Evolutionary conservation across 2,888 invertebrate species (phyloP).

Genomic region (Rhagophthalmus giganteus): DNA sequence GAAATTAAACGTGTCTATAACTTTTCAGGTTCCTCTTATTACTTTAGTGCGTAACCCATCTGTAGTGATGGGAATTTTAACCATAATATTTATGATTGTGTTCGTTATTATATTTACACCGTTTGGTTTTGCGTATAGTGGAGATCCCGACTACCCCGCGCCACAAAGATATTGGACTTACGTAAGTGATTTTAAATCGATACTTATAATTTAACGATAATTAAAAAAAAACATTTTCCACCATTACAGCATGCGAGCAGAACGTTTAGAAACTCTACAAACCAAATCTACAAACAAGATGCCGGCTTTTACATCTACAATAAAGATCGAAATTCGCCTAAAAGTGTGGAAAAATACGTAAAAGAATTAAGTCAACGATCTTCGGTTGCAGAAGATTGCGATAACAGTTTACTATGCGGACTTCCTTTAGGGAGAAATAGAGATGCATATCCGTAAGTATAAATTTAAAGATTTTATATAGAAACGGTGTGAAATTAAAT

Average conservation of each 20-base stretch:
- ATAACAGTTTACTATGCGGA: conserved; percentile 42
- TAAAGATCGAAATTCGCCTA: conserved; percentile 50
- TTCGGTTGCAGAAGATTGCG: conserved; percentile 6
- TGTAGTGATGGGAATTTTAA: conserved; percentile 38
- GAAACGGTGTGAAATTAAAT: not conserved
- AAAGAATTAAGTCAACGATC: not conserved
- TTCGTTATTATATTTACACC: conserved; percentile 63
- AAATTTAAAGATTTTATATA: conserved; percentile 2
- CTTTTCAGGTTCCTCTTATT: conserved; percentile 40
- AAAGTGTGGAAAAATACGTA: conserved; percentile 40
- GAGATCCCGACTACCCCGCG: conserved; percentile 59
- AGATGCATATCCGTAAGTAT: conserved; percentile 3
- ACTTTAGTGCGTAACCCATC: conserved; percentile 39
- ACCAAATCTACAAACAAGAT: conserved; percentile 40
- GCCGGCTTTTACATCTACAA: conserved; percentile 48
- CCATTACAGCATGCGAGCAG: conserved; percentile 44
- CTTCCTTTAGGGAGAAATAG: conserved; percentile 44
- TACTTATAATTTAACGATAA: not conserved
- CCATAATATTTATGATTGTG: conserved; percentile 38
- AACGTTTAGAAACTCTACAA: conserved; percentile 41
- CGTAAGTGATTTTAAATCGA: conserved; percentile 36
- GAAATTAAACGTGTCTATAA: too few relatives aligned
- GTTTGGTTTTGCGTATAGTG: conserved; percentile 72
- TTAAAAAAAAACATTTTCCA: too few relatives aligned
- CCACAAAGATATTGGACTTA: conserved; percentile 66